Conservation (phyloP, 2,797 vertebrate species). For the Danio tinwini region DNA sequence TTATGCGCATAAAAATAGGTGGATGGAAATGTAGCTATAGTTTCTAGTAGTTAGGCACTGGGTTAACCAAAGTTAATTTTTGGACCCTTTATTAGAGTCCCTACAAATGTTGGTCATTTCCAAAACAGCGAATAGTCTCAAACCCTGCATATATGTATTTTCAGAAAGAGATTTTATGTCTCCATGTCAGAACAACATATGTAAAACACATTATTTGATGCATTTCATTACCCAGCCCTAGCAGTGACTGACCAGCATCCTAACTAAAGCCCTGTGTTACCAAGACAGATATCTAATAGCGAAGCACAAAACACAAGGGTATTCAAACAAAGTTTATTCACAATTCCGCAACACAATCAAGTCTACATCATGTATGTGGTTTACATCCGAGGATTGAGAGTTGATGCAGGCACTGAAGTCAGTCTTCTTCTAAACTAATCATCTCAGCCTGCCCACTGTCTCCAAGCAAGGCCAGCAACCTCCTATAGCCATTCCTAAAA, state of each 20-base stretch:
- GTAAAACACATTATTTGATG: no score
- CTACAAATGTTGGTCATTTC: no score
- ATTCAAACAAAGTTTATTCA: slow-evolving; percentile 17
- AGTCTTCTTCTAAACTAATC: slow-evolving; percentile 84
- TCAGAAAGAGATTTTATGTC: no score
- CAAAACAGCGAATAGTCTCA: no score
- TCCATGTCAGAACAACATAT: no score
- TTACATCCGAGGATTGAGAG: slow-evolving; percentile 8
- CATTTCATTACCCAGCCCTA: no score
- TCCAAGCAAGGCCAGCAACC: slow-evolving; percentile 86
- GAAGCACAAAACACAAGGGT: not conserved
- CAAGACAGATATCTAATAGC: not conserved
- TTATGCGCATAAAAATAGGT: no score
- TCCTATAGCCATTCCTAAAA: slow-evolving; percentile 88
- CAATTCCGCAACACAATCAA: slow-evolving; percentile 4
- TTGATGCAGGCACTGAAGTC: slow-evolving; percentile 42
- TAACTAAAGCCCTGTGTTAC: not conserved
- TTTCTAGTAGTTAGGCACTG: no score
- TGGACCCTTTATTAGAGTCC: no score
- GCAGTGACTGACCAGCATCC: not conserved
- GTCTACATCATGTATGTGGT: slow-evolving; percentile 49
- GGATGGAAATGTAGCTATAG: no score
- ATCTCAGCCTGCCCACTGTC: slow-evolving; percentile 89
- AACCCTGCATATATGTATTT: no score
- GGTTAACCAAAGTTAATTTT: no score